These are phyloP conservation scores for Petrolisthes cinctipes DNA, from an alignment of 2,888 invertebrate species.

Conservation along the genomic window DNA sequence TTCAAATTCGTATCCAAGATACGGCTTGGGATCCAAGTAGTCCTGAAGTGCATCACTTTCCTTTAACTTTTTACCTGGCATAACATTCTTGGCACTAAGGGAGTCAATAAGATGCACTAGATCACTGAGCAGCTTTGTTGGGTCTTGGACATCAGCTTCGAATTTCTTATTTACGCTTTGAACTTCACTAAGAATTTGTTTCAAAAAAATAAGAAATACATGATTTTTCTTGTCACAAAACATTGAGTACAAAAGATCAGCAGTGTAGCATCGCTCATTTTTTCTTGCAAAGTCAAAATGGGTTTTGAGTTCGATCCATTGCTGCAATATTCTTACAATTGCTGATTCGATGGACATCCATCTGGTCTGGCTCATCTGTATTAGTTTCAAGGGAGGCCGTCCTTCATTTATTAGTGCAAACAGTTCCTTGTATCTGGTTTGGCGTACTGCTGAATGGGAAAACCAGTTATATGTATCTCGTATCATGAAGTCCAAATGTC, in stretches of 20 bases:
- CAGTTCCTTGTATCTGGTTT: constrained; percentile 6
- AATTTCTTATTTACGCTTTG: constrained; percentile 19
- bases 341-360: constrained; percentile 29
- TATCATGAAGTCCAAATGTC: constrained; percentile 16
- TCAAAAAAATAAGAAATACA: constrained; percentile 14
- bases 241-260: constrained; percentile 10
- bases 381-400: constrained; percentile 6
- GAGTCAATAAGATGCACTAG: constrained; percentile 16
- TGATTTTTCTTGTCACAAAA: constrained; percentile 23
- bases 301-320: constrained; percentile 13
- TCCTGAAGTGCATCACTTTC: not conserved
- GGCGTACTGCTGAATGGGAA: constrained; percentile 12
- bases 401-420: constrained; percentile 26
- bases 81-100: constrained; percentile 3
- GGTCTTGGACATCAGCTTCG: constrained; percentile 8
- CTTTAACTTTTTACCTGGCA: constrained; percentile 19
- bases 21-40: constrained; percentile 19
- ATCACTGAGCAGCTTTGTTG: constrained; percentile 29
- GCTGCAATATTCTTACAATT: constrained; percentile 24
- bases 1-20: constrained; percentile 25
- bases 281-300: constrained; percentile 26
- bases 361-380: constrained; percentile 12
- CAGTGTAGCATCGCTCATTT: constrained; percentile 26
- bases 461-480: constrained; percentile 27
- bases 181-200: constrained; percentile 16